Conservation (phyloP, 2,797 vertebrate genomes). For the Todus mexicanus region DNA sequence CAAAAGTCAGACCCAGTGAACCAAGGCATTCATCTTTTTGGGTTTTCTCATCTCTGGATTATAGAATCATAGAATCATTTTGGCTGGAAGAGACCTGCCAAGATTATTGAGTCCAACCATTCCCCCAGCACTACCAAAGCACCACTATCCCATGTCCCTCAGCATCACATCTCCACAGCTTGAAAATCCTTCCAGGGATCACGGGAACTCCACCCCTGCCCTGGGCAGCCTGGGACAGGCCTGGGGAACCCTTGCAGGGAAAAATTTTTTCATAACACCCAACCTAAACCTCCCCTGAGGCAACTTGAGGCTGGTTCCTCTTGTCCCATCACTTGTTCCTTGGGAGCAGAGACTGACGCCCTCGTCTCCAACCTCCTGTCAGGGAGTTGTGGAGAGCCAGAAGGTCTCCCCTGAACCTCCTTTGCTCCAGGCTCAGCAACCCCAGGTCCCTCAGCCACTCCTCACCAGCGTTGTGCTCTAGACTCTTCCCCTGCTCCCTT, state of each 20-base stretch:
- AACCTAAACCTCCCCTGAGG: not conserved
- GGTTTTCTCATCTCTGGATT: not conserved
- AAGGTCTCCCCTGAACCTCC: not conserved
- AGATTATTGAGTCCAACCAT: not conserved
- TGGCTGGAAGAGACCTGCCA: not conserved
- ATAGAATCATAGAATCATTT: not conserved
- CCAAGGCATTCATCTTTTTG: not conserved
- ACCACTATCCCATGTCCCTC: not conserved
- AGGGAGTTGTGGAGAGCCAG: not conserved
- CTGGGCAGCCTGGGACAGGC: not conserved
- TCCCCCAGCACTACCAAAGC: not conserved
- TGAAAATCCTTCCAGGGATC: not conserved
- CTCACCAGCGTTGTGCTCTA: not conserved
- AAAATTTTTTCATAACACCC: not conserved
- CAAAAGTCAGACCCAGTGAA: slow-evolving; percentile 11
- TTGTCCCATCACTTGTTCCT: not conserved
- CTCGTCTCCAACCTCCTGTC: not conserved
- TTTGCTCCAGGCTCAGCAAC: not conserved
- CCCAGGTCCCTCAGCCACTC: not conserved
- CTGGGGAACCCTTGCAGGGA: not conserved
- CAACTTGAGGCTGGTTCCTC: not conserved
- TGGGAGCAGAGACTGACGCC: not conserved
- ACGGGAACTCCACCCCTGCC: not conserved
- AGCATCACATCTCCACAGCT: not conserved
- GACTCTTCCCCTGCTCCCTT: not conserved